Evolutionary conservation across 2,113 vertebrate genomes (phyloP), one percentile per base, ranked within the genome.

Genomic region (Platycercus adscitus): DNA sequence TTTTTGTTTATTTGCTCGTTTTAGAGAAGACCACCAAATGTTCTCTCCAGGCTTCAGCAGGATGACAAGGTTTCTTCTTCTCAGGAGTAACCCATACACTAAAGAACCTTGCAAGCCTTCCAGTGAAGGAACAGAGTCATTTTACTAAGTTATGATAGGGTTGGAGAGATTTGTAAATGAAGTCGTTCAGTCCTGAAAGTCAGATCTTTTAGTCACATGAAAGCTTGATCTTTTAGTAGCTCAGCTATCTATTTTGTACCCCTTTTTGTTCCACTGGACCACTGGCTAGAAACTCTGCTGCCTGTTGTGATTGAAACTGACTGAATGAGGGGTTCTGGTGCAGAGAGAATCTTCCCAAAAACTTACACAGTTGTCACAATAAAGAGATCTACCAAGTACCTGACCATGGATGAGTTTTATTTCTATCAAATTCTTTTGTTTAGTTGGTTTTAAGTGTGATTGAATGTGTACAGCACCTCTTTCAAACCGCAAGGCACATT

Each of bases 321-420:
- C 3, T 21, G 26, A 63, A 56, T 3, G 3, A 7, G 23, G 6
- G 2, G 0, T 35, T 63, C 39, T 64, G 4, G 8, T 19, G 17
- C 31, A 87, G 20, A 73, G 28, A 85, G 33, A 44, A 81, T 13
- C 31, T 46, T 61, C 19, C 46, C 21, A n/a, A 70, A 21, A 87
- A 53, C 14, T 37, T 63, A 65, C 28, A n/a, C 9, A 31, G 33
- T 39, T 44, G 28, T 65, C 50, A 85, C 21, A 69, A 60, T 19
- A 79, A 52, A 55, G 4, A 81, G 9, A 24, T 55, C 58, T 53
- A 66, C n/a, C 35, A 49, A 6, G 24, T 26, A 69, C 14, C 79
- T 50, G 24, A 64, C 41, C 68, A 56, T 63, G 8, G 26, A 81
- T 33, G 18, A 49, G 11, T 18, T 84, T 73, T 81, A 77, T 52